Percentiles rank a stretch among this genome's conserved stretches.
These are phyloP conservation scores for Conus canariensis DNA, from an alignment of 2,888 invertebrate genomes.

Conservation along the genomic window DNA sequence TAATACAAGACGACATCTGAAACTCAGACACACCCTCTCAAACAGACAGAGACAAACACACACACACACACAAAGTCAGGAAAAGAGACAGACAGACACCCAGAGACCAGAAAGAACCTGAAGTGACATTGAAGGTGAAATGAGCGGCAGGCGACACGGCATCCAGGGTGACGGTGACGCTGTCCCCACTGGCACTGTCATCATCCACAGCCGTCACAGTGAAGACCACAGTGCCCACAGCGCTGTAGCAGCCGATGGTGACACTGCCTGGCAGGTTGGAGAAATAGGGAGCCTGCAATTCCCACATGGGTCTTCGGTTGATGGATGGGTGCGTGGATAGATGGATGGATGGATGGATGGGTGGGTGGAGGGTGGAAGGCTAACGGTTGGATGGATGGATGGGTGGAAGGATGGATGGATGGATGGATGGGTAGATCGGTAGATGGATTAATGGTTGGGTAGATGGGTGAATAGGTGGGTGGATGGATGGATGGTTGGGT, in stretches of 20 bases:
- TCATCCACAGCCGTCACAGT: neutral
- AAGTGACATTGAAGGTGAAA: neutral
- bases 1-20: too few species aligned
- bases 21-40: too few species aligned
- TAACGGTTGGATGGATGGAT: too few species aligned
- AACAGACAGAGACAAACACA: neutral
- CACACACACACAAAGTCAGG: neutral
- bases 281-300: neutral
- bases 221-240: neutral
- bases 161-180: neutral
- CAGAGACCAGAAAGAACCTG: neutral
- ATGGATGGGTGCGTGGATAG: too few species aligned
- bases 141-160: neutral
- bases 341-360: too few species aligned
- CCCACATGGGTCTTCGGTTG: too few species aligned
- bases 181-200: neutral
- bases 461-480: too few species aligned
- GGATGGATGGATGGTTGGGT: too few species aligned
- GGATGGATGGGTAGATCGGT: too few species aligned
- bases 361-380: too few species aligned
- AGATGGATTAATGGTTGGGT: too few species aligned
- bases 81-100: neutral
- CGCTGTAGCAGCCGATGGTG: neutral
- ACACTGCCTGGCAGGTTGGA: neutral
- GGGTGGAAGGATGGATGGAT: too few species aligned